Base-by-base conservation (phyloP, 2,797 vertebrate genomes). In the Syndactyla subalaris region DNA sequence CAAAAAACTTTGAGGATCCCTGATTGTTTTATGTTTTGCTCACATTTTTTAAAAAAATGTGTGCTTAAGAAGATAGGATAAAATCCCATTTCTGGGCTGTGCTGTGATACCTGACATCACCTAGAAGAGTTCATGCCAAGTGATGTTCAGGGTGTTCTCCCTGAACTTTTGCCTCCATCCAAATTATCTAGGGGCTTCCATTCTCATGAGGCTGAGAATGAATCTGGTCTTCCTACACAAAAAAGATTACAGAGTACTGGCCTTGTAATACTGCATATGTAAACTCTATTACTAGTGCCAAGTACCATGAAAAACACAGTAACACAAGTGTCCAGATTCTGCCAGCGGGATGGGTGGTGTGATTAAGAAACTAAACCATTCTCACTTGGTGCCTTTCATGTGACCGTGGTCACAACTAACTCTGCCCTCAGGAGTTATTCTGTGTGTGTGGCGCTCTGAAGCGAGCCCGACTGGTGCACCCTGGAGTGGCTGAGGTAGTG, bases 391-490 rank as follows among this genome's bases (percentile, higher is more conserved):
- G 74, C 54, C 21, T 85, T 41, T 85, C 55, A 32, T 72, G 34
- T 72, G 85, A 84, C 59, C 17, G 0, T 12, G 27, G 65, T 72
- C 7, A 1, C 55, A n/a, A 63, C 67, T 77, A 32, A 32, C 30
- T 79, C 61, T 94, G 36, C 85, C 76, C 49, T 43, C 96, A 99
- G 99, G 99, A 99, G 86, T 97, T 99, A 68, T 99, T 99, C 98
- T 99, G 99, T 95, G 99, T 99, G 62, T 99, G 99, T 16, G 99
- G 99, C 0, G 99, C 99, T 65, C 98, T 99, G 96, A 99, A 99
- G 95, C 98, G 99, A 95, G 99, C 99, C 10, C 98, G 99, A 12
- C 98, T 99, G 92, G 98, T 99, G 70, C 99, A 99, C 85, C 98
- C 99, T 36, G 99, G 99, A 15, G 98, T 99, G 41, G 99, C 99